Evolutionary conservation across 23 tunicate species (phyloP).

Genomic region (Botrylloides violaceus): DNA sequence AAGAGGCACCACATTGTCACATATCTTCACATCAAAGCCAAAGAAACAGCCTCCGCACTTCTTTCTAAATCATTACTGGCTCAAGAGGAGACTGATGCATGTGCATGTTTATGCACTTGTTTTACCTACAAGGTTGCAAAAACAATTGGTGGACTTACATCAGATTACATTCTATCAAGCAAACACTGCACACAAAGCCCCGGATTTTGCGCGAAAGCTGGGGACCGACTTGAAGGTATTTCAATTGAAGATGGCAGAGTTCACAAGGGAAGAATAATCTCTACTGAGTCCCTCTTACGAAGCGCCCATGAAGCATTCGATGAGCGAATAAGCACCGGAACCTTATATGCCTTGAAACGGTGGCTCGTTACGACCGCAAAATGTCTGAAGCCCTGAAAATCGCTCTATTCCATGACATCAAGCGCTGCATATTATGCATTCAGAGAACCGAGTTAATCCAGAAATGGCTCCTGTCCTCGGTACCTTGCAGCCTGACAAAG

Average conservation of each 20-base stretch:
- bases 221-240: background rate
- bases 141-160: conserved; percentile 13
- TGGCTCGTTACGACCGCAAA: too few relatives aligned
- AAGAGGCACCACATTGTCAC: conserved; percentile 60
- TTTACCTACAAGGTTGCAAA: conserved; percentile 16
- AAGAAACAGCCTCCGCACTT: conserved; percentile 27
- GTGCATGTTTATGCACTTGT: conserved; percentile 48
- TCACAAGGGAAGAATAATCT: conserved; percentile 3
- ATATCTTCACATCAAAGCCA: conserved; percentile 29
- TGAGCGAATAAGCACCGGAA: conserved; percentile 75
- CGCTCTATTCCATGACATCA: too few relatives aligned
- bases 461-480: too few relatives aligned
- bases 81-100: conserved; percentile 36
- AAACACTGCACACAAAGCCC: conserved; percentile 2
- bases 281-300: background rate
- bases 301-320: background rate
- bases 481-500: too few relatives aligned
- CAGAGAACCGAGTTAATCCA: too few relatives aligned
- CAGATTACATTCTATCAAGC: background rate
- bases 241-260: background rate
- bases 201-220: background rate
- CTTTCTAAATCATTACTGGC: conserved; percentile 13
- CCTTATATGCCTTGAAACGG: conserved; percentile 58
- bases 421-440: too few relatives aligned
- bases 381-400: too few relatives aligned